Base-by-base conservation (phyloP, 1,140 invertebrate species). In the Steinernema feltiae region DNA sequence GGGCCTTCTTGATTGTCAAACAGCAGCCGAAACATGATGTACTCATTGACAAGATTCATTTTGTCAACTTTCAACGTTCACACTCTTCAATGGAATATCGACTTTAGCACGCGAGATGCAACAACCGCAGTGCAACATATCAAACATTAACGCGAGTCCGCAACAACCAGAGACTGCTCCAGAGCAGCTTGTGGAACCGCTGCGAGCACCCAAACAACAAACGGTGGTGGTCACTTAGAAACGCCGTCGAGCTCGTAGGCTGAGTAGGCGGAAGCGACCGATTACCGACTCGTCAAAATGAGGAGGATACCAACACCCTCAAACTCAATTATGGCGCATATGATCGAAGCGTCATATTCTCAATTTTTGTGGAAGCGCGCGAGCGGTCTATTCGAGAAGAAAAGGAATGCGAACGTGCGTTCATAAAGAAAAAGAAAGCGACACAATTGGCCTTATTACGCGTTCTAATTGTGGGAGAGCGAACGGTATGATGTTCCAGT, bases 11-110 rank as follows among this genome's bases (percentile, higher is more conserved):
- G 53, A 71, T 73, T 73, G 41, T 79, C 78, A 31, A 78, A 73
- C n/a, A 79, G 72, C 15, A 79, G 76, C 29, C 78, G 78, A 32
- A 79, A 79, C 78, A 79, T 79, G n/a, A 79, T 74, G 69, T 79
- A 79, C 70, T 79, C 78, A 70, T 78, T 78, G 31, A 79, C 77
- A 70, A 78, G 73, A 7, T 72, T 71, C 63, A 73, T 78, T 41
- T 78, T 78, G 21, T 70, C 71, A 63, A 63, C 53, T 63, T 63
- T 63, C 53, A 63, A 63, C 53, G 7, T 27, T 63, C 53, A n/a
- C n/a, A n/a, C n/a, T 63, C 35, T 63, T 27, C 15, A 63, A 63
- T n/a, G n/a, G 24, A 7, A 63, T 63, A 63, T 63, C 53, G 53
- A 63, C 53, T 63, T 63, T n/a, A n/a, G 41, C n/a, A n/a, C 18